Evolutionary conservation across 1,140 invertebrate genomes (phyloP).

Genomic region (Drosophila yakuba): DNA sequence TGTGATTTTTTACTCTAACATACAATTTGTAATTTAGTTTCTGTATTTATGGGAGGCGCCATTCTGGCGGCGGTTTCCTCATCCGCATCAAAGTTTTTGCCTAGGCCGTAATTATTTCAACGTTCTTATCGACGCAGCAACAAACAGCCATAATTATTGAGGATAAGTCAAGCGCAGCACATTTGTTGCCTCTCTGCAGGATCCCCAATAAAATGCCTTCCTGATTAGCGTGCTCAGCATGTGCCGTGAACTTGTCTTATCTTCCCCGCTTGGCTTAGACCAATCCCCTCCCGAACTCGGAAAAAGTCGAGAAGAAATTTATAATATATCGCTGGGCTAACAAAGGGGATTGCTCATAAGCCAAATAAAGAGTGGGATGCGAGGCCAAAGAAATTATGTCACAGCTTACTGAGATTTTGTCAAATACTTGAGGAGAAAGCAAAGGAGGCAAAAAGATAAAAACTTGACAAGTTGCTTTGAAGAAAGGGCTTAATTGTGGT

Average conservation of each 20-base stretch:
- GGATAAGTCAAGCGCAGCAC: slow-evolving; percentile 69
- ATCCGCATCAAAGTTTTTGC: slow-evolving; percentile 28
- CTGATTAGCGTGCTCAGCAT: slow-evolving; percentile 71
- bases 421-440: neutral
- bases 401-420: slow-evolving; percentile 41
- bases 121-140: slow-evolving; percentile 58
- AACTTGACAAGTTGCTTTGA: neutral
- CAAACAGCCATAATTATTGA: slow-evolving; percentile 66
- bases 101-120: slow-evolving; percentile 60
- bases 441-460: neutral
- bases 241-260: slow-evolving; percentile 60
- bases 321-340: slow-evolving; percentile 54
- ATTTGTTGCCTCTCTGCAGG: slow-evolving; percentile 53
- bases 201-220: slow-evolving; percentile 63
- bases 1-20: neutral
- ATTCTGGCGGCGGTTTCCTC: slow-evolving; percentile 27
- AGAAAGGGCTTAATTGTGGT: neutral
- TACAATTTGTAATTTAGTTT: neutral
- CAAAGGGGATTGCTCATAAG: slow-evolving; percentile 52
- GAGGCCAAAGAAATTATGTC: slow-evolving; percentile 61
- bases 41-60: slow-evolving; percentile 9
- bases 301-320: slow-evolving; percentile 55
- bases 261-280: slow-evolving; percentile 12
- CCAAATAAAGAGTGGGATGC: slow-evolving; percentile 12
- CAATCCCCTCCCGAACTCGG: neutral